Evolutionary conservation across 2,797 vertebrate species (phyloP).

Genomic region (Ispidina picta): DNA sequence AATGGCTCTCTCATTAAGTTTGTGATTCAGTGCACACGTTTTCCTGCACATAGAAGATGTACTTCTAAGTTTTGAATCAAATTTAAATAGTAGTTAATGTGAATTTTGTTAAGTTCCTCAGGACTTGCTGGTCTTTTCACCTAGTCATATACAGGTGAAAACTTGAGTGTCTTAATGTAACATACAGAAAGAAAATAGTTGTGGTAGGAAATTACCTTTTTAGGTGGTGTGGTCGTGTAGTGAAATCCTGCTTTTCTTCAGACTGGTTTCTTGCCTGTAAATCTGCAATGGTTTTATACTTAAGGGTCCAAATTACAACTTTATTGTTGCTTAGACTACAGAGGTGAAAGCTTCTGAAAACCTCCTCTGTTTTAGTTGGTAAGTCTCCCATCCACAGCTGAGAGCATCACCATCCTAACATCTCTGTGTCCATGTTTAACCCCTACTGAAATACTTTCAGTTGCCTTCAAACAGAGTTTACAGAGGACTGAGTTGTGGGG

Average conservation of each 20-base stretch:
- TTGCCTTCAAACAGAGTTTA: background rate
- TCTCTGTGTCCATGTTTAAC: background rate
- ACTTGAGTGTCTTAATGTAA: background rate
- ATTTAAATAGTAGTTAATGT: background rate
- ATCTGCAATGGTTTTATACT: background rate
- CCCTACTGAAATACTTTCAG: background rate
- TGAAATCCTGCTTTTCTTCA: background rate
- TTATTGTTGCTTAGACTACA: background rate
- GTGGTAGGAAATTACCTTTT: background rate
- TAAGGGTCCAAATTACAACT: background rate
- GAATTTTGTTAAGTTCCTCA: background rate
- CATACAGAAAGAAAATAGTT: background rate
- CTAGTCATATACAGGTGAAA: background rate
- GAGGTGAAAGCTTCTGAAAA: background rate
- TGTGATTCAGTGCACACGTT: background rate
- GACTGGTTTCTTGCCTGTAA: background rate
- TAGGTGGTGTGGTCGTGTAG: background rate
- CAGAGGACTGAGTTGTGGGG: background rate
- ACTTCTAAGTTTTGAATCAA: conserved; percentile 6
- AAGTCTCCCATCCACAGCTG: background rate
- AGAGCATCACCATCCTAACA: background rate
- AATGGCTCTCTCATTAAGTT: conserved; percentile 44
- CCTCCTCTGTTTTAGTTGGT: background rate
- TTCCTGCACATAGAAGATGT: background rate
- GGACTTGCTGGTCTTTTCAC: background rate